phyloP scores from a whole-genome alignment of 2,888 invertebrate species.

The Monochamus alternatus region DNA sequence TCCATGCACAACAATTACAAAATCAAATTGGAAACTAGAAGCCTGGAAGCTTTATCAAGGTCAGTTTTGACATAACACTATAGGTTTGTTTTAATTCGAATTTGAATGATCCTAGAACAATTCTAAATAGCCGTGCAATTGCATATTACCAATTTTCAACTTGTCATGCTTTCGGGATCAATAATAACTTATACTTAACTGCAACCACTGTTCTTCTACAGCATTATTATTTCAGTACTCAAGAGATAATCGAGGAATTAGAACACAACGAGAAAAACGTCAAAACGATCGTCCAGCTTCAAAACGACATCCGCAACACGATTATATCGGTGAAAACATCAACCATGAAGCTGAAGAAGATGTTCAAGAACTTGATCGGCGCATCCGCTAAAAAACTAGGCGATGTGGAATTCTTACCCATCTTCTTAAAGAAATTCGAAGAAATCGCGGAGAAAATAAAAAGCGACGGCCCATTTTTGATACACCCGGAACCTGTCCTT shows the following conservation, averaged over 20 bases:
- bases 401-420: slow-evolving; percentile 49
- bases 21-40: slow-evolving; percentile 32
- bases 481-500: slow-evolving; percentile 36
- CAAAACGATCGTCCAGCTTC: slow-evolving; percentile 51
- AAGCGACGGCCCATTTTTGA: slow-evolving; percentile 38
- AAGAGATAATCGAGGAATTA: slow-evolving; percentile 48
- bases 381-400: slow-evolving; percentile 49
- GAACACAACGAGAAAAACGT: slow-evolving; percentile 53
- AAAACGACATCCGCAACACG: slow-evolving; percentile 49
- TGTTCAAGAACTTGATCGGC: slow-evolving; percentile 42
- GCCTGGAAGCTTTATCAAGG: slow-evolving; percentile 37
- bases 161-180: too few relatives aligned
- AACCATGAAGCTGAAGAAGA: slow-evolving; percentile 43
- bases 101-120: too few relatives aligned
- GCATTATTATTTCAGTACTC: slow-evolving; percentile 36
- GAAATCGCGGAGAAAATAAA: slow-evolving; percentile 39
- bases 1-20: slow-evolving; percentile 36
- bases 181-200: too few relatives aligned
- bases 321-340: slow-evolving; percentile 49
- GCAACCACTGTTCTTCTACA: too few relatives aligned
- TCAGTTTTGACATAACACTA: slow-evolving; percentile 14
- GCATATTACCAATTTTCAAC: too few relatives aligned
- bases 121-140: too few relatives aligned
- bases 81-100: too few relatives aligned
- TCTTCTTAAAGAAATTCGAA: slow-evolving; percentile 45